These are phyloP conservation scores for Centropristis striata DNA, from an alignment of 2,113 vertebrate species.

Conservation along the genomic window DNA sequence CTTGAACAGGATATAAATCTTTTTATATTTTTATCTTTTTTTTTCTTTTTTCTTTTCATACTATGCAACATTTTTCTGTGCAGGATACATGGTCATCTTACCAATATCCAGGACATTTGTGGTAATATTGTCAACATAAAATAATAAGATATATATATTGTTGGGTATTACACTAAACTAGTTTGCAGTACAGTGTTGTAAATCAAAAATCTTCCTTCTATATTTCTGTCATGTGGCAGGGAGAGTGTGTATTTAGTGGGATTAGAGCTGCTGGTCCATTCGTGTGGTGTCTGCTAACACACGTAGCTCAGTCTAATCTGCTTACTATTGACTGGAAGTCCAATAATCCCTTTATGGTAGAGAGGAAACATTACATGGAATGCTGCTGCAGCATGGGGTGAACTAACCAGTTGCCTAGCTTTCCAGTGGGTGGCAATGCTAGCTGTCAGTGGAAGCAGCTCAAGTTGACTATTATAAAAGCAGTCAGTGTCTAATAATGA, in stretches of 20 bases:
- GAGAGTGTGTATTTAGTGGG: slow-evolving; percentile 70
- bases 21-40: no score
- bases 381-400: slow-evolving; percentile 48
- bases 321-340: slow-evolving; percentile 77
- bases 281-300: slow-evolving; percentile 71
- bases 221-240: slow-evolving; percentile 56
- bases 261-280: slow-evolving; percentile 71
- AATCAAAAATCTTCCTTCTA: slow-evolving; percentile 40
- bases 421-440: slow-evolving; percentile 19
- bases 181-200: neutral
- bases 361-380: slow-evolving; percentile 67
- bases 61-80: neutral
- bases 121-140: neutral
- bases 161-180: neutral
- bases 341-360: slow-evolving; percentile 76
- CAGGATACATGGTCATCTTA: neutral
- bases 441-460: slow-evolving; percentile 18
- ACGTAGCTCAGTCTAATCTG: slow-evolving; percentile 74
- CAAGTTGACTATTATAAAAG: neutral
- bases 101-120: neutral
- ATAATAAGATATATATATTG: neutral
- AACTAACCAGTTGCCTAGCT: slow-evolving; percentile 40
- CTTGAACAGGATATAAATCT: slow-evolving; percentile 10
- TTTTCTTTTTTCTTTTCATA: no score
- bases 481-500: slow-evolving; percentile 12